Evolutionary conservation across 37 sponge, comb jelly and placozoan species (phyloP).

Genomic region (Amphimedon queenslandica): DNA sequence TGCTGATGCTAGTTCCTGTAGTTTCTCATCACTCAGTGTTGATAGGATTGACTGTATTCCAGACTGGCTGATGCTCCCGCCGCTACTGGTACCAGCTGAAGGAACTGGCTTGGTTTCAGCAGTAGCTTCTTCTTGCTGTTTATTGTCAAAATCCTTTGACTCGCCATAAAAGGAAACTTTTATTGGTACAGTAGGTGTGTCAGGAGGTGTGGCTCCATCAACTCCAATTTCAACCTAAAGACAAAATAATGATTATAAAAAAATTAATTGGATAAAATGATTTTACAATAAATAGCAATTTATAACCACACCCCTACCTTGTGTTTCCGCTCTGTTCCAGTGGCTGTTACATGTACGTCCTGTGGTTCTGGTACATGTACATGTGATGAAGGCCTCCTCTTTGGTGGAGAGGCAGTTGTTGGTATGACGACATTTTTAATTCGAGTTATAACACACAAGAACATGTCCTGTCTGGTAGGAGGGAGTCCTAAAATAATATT

Average conservation of each 20-base stretch:
- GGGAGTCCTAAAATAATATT: slow-evolving; percentile 52
- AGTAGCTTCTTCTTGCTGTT: background rate
- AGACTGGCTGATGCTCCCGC: background rate
- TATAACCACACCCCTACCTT: too few species aligned
- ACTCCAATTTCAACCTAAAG: slow-evolving; percentile 26
- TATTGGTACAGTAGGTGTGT: background rate
- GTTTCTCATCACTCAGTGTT: slow-evolving; percentile 35
- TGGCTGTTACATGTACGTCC: background rate
- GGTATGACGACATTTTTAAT: background rate
- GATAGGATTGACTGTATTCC: slow-evolving; percentile 33
- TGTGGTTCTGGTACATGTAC: too few species aligned
- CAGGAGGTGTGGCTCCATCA: slow-evolving; percentile 34
- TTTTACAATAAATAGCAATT: too few species aligned
- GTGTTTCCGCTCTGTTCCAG: background rate
- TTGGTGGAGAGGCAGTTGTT: background rate
- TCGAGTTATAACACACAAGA: slow-evolving; percentile 55
- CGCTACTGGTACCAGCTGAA: background rate
- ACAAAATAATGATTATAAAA: background rate
- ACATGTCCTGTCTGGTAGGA: slow-evolving; percentile 8
- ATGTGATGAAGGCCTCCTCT: too few species aligned
- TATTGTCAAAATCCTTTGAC: background rate
- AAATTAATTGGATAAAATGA: too few species aligned
- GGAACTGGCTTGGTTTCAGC: background rate
- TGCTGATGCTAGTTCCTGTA: slow-evolving; percentile 55
- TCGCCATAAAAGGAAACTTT: background rate